Evolutionary conservation across 2,888 invertebrate genomes (phyloP), one percentile per base, ranked within the genome.

Genomic region (Drosophila buzzatii): DNA sequence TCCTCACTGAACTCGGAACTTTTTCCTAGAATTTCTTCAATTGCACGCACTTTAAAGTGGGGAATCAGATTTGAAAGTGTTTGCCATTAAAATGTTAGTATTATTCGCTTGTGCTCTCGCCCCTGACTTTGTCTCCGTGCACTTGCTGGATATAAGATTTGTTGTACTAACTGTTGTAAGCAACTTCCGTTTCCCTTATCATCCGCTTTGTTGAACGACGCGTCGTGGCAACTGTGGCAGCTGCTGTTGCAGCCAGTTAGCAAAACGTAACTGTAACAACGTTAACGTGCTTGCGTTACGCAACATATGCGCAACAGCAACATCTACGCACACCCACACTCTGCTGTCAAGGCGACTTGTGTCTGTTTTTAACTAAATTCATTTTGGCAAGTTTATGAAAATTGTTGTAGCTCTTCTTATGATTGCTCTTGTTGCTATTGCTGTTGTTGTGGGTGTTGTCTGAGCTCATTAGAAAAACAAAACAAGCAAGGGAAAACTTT

Each of bases 101-200:
- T 61, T 59, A 51, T 53, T 47, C 18, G 51, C 20, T 16, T 41
- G 27, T 12, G 14, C 42, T 8, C 56, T 9, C 18, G 51, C 35
- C n/a, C 42, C 31, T 41, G 27, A 31, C 20, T 52, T 55, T 27
- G 35, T 41, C 33, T 5, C 60, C 53, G 49, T 39, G 12, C 41
- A 33, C 66, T 58, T 52, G 61, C 42, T 73, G 72, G 55, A 60
- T 63, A 14, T 39, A 64, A 47, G 55, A 60, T 57, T 65, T 75
- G 66, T 71, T 72, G 76, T 69, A 70, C 53, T 35, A 55, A 85
- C 67, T 76, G 79, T 84, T 86, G 89, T 84, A 71, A 89, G 87
- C 85, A 89, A 86, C 77, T 86, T 85, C 89, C 89, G 89, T 77
- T 85, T 85, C 87, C 85, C 77, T 70, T 85, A 79, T 81, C 79